phyloP scores from a whole-genome alignment of 2,113 vertebrate genomes.

The Colius striatus region DNA sequence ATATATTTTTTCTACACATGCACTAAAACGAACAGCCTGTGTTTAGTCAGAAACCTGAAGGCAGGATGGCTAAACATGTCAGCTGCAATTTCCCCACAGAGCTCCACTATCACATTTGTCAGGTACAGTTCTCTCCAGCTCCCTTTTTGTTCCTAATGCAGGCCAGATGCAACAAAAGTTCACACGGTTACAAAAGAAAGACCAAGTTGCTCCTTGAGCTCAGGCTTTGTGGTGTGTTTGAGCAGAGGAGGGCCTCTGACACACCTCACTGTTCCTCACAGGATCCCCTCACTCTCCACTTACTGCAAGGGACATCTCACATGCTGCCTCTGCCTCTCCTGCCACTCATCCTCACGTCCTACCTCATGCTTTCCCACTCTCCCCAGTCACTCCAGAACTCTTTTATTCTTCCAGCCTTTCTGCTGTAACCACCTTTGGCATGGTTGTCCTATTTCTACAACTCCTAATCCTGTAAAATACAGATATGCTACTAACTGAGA shows the following conservation, averaged over 20 bases:
- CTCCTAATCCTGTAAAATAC: background rate
- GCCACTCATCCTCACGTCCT: background rate
- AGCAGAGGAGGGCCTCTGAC: background rate
- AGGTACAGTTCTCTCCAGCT: background rate
- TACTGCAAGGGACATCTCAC: background rate
- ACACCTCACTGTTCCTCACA: background rate
- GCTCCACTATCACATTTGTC: background rate
- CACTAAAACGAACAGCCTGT: background rate
- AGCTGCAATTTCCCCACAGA: background rate
- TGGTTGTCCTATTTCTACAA: background rate
- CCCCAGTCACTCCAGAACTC: background rate
- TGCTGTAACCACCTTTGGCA: background rate
- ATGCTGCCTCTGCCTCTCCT: background rate
- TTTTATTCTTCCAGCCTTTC: background rate
- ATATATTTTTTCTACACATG: background rate
- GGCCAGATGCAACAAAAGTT: background rate
- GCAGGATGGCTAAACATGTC: background rate
- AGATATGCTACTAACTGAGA: background rate
- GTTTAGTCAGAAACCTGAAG: background rate
- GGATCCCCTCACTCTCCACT: no score
- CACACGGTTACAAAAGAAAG: background rate
- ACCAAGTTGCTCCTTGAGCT: background rate
- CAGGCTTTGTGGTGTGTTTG: background rate
- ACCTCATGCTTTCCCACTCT: background rate
- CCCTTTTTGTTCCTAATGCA: background rate